These are phyloP conservation scores for Cossypha dichroa DNA, from an alignment of 2,797 vertebrate species.

Conservation along the genomic window DNA sequence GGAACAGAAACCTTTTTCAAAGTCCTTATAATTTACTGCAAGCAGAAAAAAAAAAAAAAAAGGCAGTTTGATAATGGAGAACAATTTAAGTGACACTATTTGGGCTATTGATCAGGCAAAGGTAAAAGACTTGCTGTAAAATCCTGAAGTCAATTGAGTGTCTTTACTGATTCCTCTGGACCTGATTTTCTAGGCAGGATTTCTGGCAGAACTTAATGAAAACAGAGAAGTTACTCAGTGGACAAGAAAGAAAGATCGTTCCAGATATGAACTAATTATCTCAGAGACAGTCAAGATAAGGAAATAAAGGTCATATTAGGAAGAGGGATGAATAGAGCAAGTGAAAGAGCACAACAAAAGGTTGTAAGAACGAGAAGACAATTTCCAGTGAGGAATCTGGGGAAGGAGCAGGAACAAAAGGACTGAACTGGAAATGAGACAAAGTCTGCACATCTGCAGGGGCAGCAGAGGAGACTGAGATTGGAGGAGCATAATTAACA, in stretches of 20 bases:
- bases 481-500: background rate
- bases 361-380: background rate
- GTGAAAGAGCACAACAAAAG: slow-evolving; percentile 31
- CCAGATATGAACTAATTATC: slow-evolving; percentile 32
- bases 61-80: background rate
- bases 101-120: background rate
- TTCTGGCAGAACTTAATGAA: slow-evolving; percentile 1
- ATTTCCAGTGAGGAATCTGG: background rate
- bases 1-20: background rate
- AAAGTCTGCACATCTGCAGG: background rate
- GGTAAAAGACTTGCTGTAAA: background rate
- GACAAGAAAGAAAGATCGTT: background rate
- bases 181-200: background rate
- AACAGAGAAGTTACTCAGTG: background rate
- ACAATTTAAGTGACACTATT: background rate
- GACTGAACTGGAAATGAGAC: background rate
- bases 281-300: background rate
- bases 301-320: slow-evolving; percentile 37
- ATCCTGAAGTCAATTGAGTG: background rate
- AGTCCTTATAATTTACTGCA: background rate
- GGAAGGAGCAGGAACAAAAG: background rate
- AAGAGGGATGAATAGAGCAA: slow-evolving; percentile 1
- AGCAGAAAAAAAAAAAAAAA: background rate
- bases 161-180: background rate
- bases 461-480: background rate